Evolutionary conservation across 2,113 vertebrate species (phyloP).

Genomic region (Fulica atra): DNA sequence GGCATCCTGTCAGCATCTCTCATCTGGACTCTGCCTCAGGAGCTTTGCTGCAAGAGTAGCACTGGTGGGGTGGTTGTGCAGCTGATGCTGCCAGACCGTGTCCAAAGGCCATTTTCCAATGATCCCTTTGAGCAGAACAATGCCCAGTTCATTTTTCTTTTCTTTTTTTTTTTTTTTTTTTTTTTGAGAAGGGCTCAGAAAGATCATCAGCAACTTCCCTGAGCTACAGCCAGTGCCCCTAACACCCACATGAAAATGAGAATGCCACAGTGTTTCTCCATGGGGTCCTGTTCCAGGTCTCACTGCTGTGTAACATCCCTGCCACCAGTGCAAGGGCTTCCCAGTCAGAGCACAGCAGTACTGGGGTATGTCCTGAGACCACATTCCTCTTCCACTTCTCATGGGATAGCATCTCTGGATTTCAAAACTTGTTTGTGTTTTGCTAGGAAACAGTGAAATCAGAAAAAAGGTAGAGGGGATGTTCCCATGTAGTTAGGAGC

Average conservation of each 20-base stretch:
- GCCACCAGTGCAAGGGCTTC: neutral
- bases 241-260: neutral
- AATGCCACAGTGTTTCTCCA: neutral
- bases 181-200: neutral
- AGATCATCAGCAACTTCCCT: neutral
- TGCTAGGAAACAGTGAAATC: neutral
- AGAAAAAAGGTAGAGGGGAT: neutral
- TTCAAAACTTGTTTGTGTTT: neutral
- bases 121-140: neutral
- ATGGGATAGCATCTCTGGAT: neutral
- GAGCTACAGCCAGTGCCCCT: neutral
- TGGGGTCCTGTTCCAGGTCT: neutral
- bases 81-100: neutral
- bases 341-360: neutral
- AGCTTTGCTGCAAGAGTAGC: neutral
- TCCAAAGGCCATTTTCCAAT: neutral
- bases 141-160: neutral
- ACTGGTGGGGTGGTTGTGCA: neutral
- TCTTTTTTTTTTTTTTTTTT: neutral
- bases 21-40: neutral
- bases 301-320: accelerated
- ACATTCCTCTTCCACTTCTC: neutral
- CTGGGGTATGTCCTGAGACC: neutral
- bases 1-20: neutral
- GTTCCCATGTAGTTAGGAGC: neutral